Conservation (phyloP, 2,888 invertebrate species). For the Hymenopus coronatus region DNA sequence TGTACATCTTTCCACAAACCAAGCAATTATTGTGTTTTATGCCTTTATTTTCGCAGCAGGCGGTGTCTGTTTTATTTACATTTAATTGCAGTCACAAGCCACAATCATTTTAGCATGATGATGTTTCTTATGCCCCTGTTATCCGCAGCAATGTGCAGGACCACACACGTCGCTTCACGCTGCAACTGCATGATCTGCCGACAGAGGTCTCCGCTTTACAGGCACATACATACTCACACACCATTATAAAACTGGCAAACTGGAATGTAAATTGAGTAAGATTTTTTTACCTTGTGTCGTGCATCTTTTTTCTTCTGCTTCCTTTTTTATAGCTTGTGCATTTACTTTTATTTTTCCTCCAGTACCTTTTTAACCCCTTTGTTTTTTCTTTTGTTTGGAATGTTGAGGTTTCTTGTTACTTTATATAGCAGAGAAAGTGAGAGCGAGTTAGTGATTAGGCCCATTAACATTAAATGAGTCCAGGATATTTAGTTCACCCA, state of each 20-base stretch:
- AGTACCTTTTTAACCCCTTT: not conserved
- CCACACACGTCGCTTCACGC: slow-evolving; percentile 18
- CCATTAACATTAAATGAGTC: slow-evolving; percentile 5
- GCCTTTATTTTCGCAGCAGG: not conserved
- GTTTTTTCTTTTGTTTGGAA: not conserved
- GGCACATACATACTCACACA: not conserved
- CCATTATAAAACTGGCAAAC: slow-evolving; percentile 12
- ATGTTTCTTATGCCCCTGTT: not conserved
- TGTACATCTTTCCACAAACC: not conserved
- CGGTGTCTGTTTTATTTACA: not conserved
- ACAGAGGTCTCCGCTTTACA: slow-evolving; percentile 17
- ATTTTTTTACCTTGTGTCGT: not conserved
- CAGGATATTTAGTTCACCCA: not conserved
- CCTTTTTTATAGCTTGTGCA: not conserved
- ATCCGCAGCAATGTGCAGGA: not conserved
- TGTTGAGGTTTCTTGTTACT: not conserved
- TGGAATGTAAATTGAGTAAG: slow-evolving; percentile 16
- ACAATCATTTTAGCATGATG: not conserved
- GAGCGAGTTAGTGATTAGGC: not conserved
- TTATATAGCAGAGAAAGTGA: not conserved
- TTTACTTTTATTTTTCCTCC: not conserved
- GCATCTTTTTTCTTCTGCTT: not conserved
- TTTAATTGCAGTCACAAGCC: not conserved
- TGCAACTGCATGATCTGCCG: slow-evolving; percentile 15
- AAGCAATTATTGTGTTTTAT: not conserved